Conservation (phyloP, 2,797 vertebrate genomes). For the Bradypus variegatus region DNA sequence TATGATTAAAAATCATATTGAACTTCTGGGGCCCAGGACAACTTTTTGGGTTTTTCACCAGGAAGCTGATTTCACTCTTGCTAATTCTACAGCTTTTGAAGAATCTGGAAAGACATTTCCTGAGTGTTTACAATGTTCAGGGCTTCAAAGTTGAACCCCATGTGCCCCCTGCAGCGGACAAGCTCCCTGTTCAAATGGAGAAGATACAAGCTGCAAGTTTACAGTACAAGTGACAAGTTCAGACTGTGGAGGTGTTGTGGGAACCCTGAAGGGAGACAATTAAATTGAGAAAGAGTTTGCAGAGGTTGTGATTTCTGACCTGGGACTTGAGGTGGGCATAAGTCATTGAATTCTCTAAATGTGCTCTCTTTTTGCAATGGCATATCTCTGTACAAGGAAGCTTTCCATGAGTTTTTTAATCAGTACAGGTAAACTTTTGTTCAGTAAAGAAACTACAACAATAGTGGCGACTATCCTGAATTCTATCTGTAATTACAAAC, state of each 20-base stretch:
- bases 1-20: not conserved
- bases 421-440: not conserved
- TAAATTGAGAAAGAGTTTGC: not conserved
- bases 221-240: accelerated
- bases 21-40: not conserved
- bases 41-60: not conserved
- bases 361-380: not conserved
- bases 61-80: not conserved
- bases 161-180: accelerated
- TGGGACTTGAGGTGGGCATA: not conserved
- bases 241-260: accelerated
- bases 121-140: not conserved
- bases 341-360: not conserved
- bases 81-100: not conserved
- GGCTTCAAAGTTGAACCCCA: not conserved
- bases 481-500: not conserved
- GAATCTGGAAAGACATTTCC: not conserved
- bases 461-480: not conserved
- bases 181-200: accelerated
- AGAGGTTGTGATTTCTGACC: not conserved
- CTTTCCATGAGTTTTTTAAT: not conserved
- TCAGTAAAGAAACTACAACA: not conserved
- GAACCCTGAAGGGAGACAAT: accelerated
- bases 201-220: not conserved
- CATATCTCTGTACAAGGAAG: not conserved